Base-by-base conservation (phyloP, 1,140 invertebrate genomes). In the Anastatus disparis region DNA sequence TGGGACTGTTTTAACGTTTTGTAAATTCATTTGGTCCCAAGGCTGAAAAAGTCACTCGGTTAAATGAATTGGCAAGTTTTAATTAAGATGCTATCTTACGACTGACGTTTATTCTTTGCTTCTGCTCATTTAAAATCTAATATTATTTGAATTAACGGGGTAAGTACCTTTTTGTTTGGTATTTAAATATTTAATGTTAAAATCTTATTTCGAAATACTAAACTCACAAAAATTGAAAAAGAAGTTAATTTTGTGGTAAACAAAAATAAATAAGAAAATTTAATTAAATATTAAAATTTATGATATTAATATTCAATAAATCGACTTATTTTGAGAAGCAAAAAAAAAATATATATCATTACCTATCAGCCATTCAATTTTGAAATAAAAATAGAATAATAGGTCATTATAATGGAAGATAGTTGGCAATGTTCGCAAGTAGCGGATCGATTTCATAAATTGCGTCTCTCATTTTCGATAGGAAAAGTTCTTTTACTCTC, bases 51-150 rank as follows among this genome's bases (percentile, higher is more conserved):
- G 31, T 22, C 72, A 66, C 69, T 58, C 69, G 70, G 78, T 74
- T 75, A 85, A 86, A 86, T 86, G 83, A 86, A 86, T 86, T 82
- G 84, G 84, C 83, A 85, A 86, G 78, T 86, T 86, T 86, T 86
- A 86, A 86, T 86, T 85, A 86, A 86, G 85, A 86, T 86, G 75
- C 74, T 86, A 84, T 85, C 82, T 77, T 15, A 2, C 40, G 13
- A 26, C 70, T 72, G 72, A 74, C 72, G 72, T 77, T 70, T 38
- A 40, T 64, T 74, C 68, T 76, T 64, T 22, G 17, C 26, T 31
- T 44, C n/a, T n/a, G n/a, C n/a, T n/a, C n/a, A n/a, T n/a, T 46
- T 35, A 10, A 35, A 35, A 4, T 35, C 31, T 35, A 35, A 4
- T 35, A 6, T 35, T 35, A 6, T n/a, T n/a, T n/a, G n/a, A n/a